Evolutionary conservation across 2,113 vertebrate species (phyloP), one percentile per base, ranked within the genome.

Genomic region (Dermatemys mawii): DNA sequence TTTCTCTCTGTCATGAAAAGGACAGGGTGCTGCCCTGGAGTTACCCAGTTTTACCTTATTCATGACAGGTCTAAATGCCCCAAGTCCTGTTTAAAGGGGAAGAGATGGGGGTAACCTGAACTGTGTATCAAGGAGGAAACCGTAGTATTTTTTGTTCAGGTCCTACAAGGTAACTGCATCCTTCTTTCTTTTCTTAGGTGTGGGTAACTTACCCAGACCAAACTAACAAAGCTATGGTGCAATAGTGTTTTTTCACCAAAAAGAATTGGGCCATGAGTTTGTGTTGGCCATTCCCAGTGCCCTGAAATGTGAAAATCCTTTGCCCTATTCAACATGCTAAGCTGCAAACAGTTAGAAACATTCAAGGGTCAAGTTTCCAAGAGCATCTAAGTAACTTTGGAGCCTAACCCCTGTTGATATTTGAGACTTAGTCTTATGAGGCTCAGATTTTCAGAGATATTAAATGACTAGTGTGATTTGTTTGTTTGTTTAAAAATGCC

Each of bases 141-240:
- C 21, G 3, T 46, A 26, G 22, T 1, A 0, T 41, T 29, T 35
- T 53, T 63, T 4, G 1, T 78, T 60, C 35, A 51, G 35, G 8
- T 17, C 2, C 16, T 8, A 44, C 35, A 4, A 27, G 21, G 3
- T 41, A 76, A 46, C 3, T 26, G 14, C 2, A 14, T 27, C 41
- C 41, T 46, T 10, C n/a, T 44, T 75, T 17, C n/a, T 75, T 8
- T 79, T 90, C 84, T 70, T 84, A 41, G 16, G 22, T 9, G 0
- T 5, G 12, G 19, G 0, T 3, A 8, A 3, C 55, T 80, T 73
- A 32, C 32, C 11, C 4, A 2, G 8, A 24, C 0, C 1, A 26
- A 67, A 60, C 46, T 89, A 89, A 35, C 29, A 53, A 41, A 88
- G 32, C 0, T 3, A 9, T 78, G 49, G 44, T 51, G 83, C 38